Conservation (phyloP, 2,113 vertebrate genomes). For the Upupa epops region DNA sequence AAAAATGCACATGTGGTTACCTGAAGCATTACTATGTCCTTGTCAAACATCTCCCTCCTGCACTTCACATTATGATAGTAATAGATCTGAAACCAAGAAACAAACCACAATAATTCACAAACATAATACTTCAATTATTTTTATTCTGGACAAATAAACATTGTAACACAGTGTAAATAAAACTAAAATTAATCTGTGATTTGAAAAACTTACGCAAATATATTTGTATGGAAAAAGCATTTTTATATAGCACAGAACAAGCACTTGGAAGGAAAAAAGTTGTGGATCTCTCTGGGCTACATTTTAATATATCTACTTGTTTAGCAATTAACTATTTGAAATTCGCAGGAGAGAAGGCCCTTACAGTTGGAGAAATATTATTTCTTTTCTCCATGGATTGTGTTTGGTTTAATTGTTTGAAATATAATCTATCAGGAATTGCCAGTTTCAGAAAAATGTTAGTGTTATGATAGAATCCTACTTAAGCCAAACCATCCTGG, state of each 20-base stretch:
- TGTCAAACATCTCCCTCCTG: constrained; percentile 98
- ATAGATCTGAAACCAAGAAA: constrained; percentile 84
- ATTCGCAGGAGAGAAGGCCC: not conserved
- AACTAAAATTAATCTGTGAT: not conserved
- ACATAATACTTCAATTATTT: not conserved
- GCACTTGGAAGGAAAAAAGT: not conserved
- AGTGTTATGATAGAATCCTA: not conserved
- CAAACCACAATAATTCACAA: not conserved
- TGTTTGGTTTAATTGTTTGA: not conserved
- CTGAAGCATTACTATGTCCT: constrained; percentile 95
- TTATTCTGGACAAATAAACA: not conserved
- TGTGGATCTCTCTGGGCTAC: not conserved
- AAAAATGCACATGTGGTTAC: constrained; percentile 63
- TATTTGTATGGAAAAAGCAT: not conserved
- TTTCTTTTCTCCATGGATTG: not conserved
- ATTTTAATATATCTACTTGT: not conserved
- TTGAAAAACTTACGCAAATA: not conserved
- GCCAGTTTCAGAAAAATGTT: not conserved
- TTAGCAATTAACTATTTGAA: not conserved
- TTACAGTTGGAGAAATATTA: not conserved
- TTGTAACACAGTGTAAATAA: not conserved
- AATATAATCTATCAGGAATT: not conserved
- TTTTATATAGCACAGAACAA: not conserved
- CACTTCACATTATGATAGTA: constrained; percentile 99
- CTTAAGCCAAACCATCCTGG: not conserved